Conservation (phyloP, 2,888 invertebrate genomes). For the Oscheius sp. region DNA sequence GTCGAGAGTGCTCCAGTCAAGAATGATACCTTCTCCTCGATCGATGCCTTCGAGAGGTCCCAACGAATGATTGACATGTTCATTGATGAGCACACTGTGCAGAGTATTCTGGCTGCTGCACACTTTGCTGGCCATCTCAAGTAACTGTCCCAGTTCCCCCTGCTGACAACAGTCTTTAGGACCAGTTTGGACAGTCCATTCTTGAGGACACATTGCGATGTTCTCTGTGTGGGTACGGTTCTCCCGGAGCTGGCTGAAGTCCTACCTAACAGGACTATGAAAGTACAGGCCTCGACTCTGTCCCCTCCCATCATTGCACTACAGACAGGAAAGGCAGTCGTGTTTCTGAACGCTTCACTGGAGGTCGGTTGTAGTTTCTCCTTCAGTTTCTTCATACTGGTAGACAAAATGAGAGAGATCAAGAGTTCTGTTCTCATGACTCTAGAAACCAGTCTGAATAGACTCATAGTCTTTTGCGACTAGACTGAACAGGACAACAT, state of each 20-base stretch:
- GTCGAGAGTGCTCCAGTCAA: constrained; percentile 53
- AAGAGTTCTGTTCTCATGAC: background rate
- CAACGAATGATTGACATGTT: constrained; percentile 67
- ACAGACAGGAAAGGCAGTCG: constrained; percentile 57
- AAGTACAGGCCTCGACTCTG: constrained; percentile 63
- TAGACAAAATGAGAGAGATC: too few species aligned
- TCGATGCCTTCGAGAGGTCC: constrained; percentile 55
- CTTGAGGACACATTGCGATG: constrained; percentile 66
- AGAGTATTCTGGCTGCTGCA: constrained; percentile 67
- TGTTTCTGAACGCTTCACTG: constrained; percentile 66
- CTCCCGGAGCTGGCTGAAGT: constrained; percentile 62
- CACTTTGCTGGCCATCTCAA: constrained; percentile 66
- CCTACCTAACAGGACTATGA: constrained; percentile 58
- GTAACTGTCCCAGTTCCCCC: constrained; percentile 9
- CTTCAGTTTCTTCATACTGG: background rate
- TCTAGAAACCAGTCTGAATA: too few species aligned
- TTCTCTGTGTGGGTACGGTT: constrained; percentile 69
- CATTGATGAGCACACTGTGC: constrained; percentile 68
- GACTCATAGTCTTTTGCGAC: too few species aligned
- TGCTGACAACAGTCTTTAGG: constrained; percentile 35
- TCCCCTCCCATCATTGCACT: constrained; percentile 66
- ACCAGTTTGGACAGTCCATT: constrained; percentile 68
- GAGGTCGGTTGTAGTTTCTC: constrained; percentile 40
- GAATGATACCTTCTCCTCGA: constrained; percentile 46
- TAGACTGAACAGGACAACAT: too few species aligned